Evolutionary conservation across 1,140 invertebrate species (phyloP).

Genomic region (Drosophila takahashii): DNA sequence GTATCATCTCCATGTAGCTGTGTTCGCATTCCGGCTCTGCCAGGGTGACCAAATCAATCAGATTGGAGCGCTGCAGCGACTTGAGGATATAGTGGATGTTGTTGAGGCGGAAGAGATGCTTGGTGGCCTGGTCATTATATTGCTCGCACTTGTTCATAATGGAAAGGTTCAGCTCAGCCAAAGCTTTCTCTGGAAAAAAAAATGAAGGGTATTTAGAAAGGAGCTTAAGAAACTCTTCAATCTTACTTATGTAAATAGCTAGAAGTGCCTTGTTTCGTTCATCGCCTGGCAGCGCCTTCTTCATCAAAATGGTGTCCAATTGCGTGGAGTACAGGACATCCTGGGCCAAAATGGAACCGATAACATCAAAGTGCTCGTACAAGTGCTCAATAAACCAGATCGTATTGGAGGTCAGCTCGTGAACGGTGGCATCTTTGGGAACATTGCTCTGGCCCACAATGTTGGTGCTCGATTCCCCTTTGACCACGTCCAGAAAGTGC

Average conservation of each 20-base stretch:
- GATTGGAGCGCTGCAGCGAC: slow-evolving; percentile 92
- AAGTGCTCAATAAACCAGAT: slow-evolving; percentile 95
- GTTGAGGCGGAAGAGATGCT: slow-evolving; percentile 95
- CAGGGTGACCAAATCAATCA: slow-evolving; percentile 92
- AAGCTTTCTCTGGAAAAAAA: slow-evolving; percentile 90
- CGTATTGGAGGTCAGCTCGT: slow-evolving; percentile 97
- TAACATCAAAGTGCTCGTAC: slow-evolving; percentile 91
- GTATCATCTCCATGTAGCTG: slow-evolving; percentile 91
- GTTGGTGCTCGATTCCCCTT: slow-evolving; percentile 92
- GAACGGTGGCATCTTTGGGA: slow-evolving; percentile 98
- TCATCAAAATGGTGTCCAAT: slow-evolving; percentile 85
- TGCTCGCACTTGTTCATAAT: slow-evolving; percentile 94
- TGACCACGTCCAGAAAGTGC: slow-evolving; percentile 96
- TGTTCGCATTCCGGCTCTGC: slow-evolving; percentile 93
- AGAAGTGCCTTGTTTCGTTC: slow-evolving; percentile 88
- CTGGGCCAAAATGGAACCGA: slow-evolving; percentile 88
- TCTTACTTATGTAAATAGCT: slow-evolving; percentile 91
- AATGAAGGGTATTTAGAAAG: background rate
- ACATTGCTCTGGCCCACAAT: slow-evolving; percentile 86
- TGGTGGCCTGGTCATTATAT: slow-evolving; percentile 92
- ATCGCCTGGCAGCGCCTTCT: slow-evolving; percentile 84
- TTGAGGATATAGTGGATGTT: slow-evolving; percentile 95
- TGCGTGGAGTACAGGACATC: slow-evolving; percentile 87
- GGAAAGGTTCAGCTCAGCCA: slow-evolving; percentile 93
- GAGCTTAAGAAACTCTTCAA: too few relatives aligned